A percentile compares a stretch with the other conserved stretches of the same genome.
phyloP scores from a whole-genome alignment of 2,113 vertebrate species.

The Gavia stellata region DNA sequence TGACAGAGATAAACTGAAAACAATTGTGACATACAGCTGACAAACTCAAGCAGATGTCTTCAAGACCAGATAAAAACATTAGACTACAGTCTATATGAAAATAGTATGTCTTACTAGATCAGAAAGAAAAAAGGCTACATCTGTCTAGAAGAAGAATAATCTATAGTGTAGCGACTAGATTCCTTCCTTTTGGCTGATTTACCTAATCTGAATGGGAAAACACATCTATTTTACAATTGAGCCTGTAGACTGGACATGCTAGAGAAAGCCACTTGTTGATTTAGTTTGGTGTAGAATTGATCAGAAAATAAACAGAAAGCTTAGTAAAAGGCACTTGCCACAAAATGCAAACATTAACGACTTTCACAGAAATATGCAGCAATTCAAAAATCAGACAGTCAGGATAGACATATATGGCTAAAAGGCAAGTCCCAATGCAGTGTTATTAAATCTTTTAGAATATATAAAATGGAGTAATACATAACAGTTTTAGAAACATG shows the following conservation, averaged over 20 bases:
- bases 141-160: not conserved
- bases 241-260: not conserved
- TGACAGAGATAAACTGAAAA: not conserved
- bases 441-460: too few species aligned
- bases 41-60: not conserved
- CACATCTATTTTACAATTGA: not conserved
- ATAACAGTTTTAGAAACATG: not conserved
- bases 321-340: not conserved
- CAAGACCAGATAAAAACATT: not conserved
- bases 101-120: not conserved
- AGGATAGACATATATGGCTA: not conserved
- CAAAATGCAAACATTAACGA: not conserved
- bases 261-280: not conserved
- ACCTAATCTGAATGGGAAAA: not conserved
- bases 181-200: not conserved
- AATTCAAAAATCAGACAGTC: not conserved
- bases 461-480: too few species aligned
- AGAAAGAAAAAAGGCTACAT: not conserved
- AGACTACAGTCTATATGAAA: not conserved
- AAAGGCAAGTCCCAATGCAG: not conserved
- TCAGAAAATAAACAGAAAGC: not conserved
- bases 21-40: not conserved
- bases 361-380: not conserved
- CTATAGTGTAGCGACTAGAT: not conserved
- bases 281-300: not conserved